Evolutionary conservation across 2,888 invertebrate genomes (phyloP), one percentile per base, ranked within the genome.

Genomic region (Gastracanthus pulcherrimus): DNA sequence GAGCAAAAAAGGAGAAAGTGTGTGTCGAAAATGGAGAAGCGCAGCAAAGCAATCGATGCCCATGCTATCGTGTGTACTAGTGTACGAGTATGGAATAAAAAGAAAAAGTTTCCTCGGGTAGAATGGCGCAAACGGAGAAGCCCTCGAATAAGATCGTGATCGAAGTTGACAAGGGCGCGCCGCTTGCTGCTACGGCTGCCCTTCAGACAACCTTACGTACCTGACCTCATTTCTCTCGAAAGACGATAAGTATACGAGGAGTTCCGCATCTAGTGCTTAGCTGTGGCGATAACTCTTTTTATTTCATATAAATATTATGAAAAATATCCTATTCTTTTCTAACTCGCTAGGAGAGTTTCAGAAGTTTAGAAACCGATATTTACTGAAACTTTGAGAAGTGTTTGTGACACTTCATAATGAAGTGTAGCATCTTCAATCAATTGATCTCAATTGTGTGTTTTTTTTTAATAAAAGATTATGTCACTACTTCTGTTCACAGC

Each of bases 1-100:
- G 16, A 48, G 16, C n/a, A 6, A 48, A 48, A n/a, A 45, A 19
- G 6, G 7, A 48, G 6, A 9, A 48, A n/a, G 48, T 26, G 55
- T 55, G 23, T 55, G 55, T 26, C 55, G 26, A 55, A 55, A 55
- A 26, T 23, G 64, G 64, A 64, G 64, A 64, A 64, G 64, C 36
- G 19, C 11, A 34, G 64, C 34, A n/a, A 9, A 48, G 48, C n/a
- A n/a, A n/a, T n/a, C n/a, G n/a, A n/a, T n/a, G n/a, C n/a, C n/a
- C n/a, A n/a, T n/a, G n/a, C n/a, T n/a, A n/a, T n/a, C n/a, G n/a
- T n/a, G n/a, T n/a, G n/a, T n/a, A n/a, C n/a, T n/a, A n/a, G n/a
- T n/a, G 48, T 48, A 48, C 48, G n/a, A 48, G 48, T 19, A 19
- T 19, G n/a, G 64, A 64, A 64, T 34, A 64, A 64, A 64, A 64